These are phyloP conservation scores for Periparus ater DNA, from an alignment of 2,797 vertebrate genomes.

Conservation along the genomic window DNA sequence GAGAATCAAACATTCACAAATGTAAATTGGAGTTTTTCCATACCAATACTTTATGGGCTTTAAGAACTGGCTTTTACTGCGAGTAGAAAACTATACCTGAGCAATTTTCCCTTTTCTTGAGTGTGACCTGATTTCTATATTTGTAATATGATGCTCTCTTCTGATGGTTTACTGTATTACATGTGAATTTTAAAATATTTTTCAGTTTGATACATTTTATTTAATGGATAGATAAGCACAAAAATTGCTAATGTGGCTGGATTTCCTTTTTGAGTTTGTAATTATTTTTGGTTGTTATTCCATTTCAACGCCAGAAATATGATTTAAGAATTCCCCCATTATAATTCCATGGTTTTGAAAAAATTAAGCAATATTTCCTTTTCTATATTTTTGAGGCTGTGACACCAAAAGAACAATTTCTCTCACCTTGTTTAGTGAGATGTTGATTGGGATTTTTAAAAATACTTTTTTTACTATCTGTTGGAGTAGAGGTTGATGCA, in stretches of 20 bases:
- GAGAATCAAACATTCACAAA: constrained; percentile 11
- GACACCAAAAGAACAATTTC: not conserved
- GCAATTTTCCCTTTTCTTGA: not conserved
- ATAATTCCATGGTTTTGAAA: not conserved
- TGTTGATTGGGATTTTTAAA: not conserved
- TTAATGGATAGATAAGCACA: not conserved
- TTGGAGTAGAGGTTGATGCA: constrained; percentile 43
- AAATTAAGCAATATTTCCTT: not conserved
- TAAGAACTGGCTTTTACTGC: not conserved
- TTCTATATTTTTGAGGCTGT: not conserved
- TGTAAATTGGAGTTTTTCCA: not conserved
- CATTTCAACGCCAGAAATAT: not conserved
- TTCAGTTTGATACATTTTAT: not conserved
- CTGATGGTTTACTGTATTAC: not conserved
- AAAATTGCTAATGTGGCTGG: not conserved
- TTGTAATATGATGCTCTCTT: not conserved
- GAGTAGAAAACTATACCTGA: not conserved
- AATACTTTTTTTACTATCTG: constrained; percentile 48
- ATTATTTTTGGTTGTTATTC: not conserved
- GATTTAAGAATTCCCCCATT: not conserved
- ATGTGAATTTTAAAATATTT: not conserved
- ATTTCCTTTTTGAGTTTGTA: not conserved
- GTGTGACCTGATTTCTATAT: not conserved
- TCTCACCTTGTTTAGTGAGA: not conserved
- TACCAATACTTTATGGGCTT: not conserved